Base-by-base conservation (phyloP, 2,113 vertebrate genomes). In the Sardina pilchardus region DNA sequence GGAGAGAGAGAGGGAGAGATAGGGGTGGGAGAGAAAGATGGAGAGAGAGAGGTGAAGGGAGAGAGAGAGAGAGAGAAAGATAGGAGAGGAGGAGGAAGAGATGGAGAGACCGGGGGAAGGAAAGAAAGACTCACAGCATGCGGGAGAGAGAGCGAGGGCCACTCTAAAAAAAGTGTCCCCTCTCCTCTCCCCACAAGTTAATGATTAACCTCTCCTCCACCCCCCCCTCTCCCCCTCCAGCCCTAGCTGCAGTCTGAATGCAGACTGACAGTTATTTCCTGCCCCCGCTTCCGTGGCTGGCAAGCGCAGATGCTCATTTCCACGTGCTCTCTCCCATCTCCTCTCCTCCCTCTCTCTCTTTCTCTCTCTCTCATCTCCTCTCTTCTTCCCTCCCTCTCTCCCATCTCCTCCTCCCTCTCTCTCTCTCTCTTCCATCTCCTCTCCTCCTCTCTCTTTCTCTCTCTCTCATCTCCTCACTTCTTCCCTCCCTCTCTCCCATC, bases 261-360 rank as follows among this genome's bases (percentile, higher is more conserved):
- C 83, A 80, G 83, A 82, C 83, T 85, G 87, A 90, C 87, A 87
- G 85, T 87, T 85, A 88, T 90, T 88, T 90, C 85, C 87, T 88
- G 86, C 78, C 89, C 86, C 89, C 78, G 84, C 85, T 84, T 88
- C 80, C 87, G 71, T 63, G 47, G 14, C 84, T 88, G 85, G 85
- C 86, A 88, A 90, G 78, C 82, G 19, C 89, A 90, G 87, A 88
- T 88, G 89, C 85, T 90, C 47, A 85, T 88, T 88, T 83, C 81
- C 67, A 83, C 47, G 67, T 85, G 83, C 83, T 85, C 82, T 83
- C 83, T 59, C 19, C 21, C 21, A 59, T 59, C 53, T 59, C 53
- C 53, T 24, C 53, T 56, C n/a, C 71, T 36, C 26, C 12, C 9
- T 34, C 67, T 39, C 71, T 34, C 0, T 34, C 71, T 78, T 34